A percentile compares a stretch with the other conserved stretches of the same genome.
Evolutionary conservation across 2,888 invertebrate genomes (phyloP).

Genomic region (Herminia tarsipennalis): DNA sequence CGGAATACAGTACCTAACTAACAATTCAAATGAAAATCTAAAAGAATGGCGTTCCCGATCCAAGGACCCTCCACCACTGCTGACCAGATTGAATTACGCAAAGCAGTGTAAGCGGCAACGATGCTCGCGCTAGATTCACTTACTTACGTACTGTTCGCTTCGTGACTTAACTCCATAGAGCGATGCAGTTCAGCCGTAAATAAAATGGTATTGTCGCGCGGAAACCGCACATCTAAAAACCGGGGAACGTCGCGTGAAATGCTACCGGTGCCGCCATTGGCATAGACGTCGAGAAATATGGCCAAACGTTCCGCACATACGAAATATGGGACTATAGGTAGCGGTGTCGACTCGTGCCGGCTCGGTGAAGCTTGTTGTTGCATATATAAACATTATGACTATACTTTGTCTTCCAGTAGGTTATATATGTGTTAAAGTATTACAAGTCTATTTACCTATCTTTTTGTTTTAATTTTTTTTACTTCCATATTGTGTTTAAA

Average conservation of each 20-base stretch:
- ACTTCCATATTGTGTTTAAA: neutral
- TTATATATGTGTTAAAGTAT: too few species aligned
- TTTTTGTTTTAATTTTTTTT: too few species aligned
- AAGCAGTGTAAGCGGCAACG: conserved; percentile 46
- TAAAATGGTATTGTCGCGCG: conserved; percentile 74
- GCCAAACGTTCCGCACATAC: conserved; percentile 67
- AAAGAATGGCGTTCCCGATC: too few species aligned
- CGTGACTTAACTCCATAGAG: conserved; percentile 67
- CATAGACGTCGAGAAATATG: conserved; percentile 75
- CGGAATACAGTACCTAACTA: too few species aligned
- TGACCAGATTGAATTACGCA: conserved; percentile 55
- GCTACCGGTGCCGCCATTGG: conserved; percentile 68
- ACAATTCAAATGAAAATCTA: too few species aligned
- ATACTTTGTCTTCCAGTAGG: conserved; percentile 12
- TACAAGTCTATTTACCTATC: too few species aligned
- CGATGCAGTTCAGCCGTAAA: conserved; percentile 68
- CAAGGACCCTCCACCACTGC: too few species aligned
- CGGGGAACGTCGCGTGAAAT: conserved; percentile 77
- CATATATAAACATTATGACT: conserved; percentile 35
- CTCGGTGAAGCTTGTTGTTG: conserved; percentile 26
- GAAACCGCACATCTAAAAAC: conserved; percentile 79
- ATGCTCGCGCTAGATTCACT: conserved; percentile 57
- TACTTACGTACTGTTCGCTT: conserved; percentile 60
- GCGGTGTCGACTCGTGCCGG: conserved; percentile 65
- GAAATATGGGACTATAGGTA: conserved; percentile 63